phyloP scores from a whole-genome alignment of 2,888 invertebrate species.

The Campoplex capitator region DNA sequence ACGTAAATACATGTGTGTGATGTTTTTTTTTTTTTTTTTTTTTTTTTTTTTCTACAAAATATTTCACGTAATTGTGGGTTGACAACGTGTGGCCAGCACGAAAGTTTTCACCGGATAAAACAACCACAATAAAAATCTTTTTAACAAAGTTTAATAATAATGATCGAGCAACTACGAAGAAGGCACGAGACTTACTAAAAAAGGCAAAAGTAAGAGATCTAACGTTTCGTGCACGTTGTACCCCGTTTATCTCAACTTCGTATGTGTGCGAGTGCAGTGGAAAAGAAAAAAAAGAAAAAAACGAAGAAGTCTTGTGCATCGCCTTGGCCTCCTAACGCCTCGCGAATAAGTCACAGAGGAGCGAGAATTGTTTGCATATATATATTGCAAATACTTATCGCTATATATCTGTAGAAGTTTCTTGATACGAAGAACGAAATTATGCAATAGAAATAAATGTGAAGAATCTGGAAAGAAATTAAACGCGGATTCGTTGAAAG shows the following conservation, averaged over 20 bases:
- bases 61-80: conserved; percentile 36
- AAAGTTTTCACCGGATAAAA: conserved; percentile 45
- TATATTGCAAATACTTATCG: neutral
- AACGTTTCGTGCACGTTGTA: conserved; percentile 66
- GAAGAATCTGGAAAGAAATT: neutral
- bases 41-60: conserved; percentile 16
- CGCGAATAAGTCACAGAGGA: conserved; percentile 59
- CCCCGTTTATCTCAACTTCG: conserved; percentile 42
- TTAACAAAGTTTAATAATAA: conserved; percentile 28
- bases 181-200: conserved; percentile 55
- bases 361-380: conserved; percentile 50
- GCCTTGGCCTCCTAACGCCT: conserved; percentile 81
- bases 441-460: neutral
- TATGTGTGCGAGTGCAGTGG: conserved; percentile 39
- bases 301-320: conserved; percentile 67
- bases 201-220: conserved; percentile 56
- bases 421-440: neutral
- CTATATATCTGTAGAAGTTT: neutral
- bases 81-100: conserved; percentile 31
- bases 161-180: conserved; percentile 29
- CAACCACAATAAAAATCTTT: conserved; percentile 12
- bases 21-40: neutral
- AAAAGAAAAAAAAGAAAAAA: conserved; percentile 25
- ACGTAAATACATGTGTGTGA: neutral
- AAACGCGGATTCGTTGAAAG: too few relatives aligned